Percentiles rank a stretch among this genome's conserved stretches.
Conservation (phyloP, 2,797 vertebrate genomes). For the Lagocephalus sceleratus region DNA sequence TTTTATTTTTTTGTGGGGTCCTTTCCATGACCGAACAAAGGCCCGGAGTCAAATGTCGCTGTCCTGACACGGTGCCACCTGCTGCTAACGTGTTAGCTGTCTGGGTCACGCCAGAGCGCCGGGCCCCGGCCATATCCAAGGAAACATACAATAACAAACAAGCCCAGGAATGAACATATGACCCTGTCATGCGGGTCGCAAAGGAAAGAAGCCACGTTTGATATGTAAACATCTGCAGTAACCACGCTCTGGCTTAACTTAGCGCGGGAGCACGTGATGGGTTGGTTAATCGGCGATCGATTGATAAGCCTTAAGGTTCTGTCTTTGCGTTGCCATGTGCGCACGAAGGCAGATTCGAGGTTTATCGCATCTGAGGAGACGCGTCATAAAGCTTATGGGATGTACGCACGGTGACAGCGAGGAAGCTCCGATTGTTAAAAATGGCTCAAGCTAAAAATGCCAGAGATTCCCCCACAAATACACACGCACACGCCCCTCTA, state of each 20-base stretch:
- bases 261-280: background rate
- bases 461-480: constrained; percentile 34
- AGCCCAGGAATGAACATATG: constrained; percentile 39
- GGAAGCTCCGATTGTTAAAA: constrained; percentile 61
- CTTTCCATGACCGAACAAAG: constrained; percentile 48
- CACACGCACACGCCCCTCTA: constrained; percentile 2
- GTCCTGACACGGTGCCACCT: constrained; percentile 57
- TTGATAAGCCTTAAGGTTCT: background rate
- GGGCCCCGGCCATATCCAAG: constrained; percentile 56
- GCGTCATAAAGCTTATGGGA: constrained; percentile 44
- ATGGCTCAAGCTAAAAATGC: constrained; percentile 49
- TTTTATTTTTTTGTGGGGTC: constrained; percentile 1
- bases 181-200: constrained; percentile 1
- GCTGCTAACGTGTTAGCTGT: constrained; percentile 66
- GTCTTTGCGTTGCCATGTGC: too few species aligned
- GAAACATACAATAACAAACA: constrained; percentile 65
- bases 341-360: background rate
- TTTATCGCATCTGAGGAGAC: constrained; percentile 23
- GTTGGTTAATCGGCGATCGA: constrained; percentile 1
- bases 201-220: background rate
- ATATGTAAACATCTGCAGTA: constrained; percentile 8
- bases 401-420: constrained; percentile 57
- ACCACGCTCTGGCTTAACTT: background rate
- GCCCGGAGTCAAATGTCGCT: constrained; percentile 53
- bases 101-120: constrained; percentile 54